Evolutionary conservation across 1,140 invertebrate genomes (phyloP).

Genomic region (Microplitis demolitor): DNA sequence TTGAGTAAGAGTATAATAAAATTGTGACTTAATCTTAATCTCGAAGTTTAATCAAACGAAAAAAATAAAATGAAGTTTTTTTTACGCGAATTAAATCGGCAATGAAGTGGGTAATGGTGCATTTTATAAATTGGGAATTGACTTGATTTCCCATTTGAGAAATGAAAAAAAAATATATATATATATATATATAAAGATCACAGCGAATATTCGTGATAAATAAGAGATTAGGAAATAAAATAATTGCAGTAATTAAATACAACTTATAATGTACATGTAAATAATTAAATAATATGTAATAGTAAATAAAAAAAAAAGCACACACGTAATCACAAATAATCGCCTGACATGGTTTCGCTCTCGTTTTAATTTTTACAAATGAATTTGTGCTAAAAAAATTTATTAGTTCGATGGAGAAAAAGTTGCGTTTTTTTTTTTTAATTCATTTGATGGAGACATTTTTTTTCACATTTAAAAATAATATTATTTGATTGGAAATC

Average conservation of each 20-base stretch:
- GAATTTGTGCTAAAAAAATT: conserved; percentile 7
- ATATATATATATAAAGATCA: not conserved
- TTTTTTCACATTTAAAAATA: not conserved
- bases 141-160: not conserved
- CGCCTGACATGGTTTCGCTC: not conserved
- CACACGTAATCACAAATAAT: not conserved
- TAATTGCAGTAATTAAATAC: not conserved
- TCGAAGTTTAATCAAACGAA: not conserved
- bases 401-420: not conserved
- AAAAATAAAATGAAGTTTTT: not conserved
- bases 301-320: not conserved
- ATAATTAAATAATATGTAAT: not conserved
- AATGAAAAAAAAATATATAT: conserved; percentile 1
- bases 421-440: not conserved
- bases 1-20: no score
- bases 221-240: conserved; percentile 1
- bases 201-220: conserved; percentile 10
- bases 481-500: not conserved
- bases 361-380: not conserved
- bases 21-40: no score
- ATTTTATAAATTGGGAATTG: not conserved
- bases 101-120: no score
- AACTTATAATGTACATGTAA: not conserved
- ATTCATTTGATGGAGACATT: not conserved
- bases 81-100: no score